These are phyloP conservation scores for Lithobius niger DNA, from an alignment of 1,140 invertebrate genomes.

Conservation along the genomic window DNA sequence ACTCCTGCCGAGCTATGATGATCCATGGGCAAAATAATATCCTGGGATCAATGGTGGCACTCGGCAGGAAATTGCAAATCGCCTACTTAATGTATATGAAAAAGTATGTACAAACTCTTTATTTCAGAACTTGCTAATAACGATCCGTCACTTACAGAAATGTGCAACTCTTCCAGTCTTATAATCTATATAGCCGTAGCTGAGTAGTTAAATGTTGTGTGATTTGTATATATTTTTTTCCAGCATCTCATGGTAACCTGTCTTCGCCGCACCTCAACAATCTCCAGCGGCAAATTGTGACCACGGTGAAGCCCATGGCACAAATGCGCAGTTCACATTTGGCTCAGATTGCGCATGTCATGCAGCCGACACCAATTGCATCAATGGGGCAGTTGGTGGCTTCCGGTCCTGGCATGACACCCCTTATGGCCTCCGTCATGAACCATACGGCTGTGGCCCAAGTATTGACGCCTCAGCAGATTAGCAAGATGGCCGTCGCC, in stretches of 20 bases:
- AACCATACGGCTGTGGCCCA: slow-evolving; percentile 6
- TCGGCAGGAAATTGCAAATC: too few species aligned
- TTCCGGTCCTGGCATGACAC: background rate
- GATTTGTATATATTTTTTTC: too few species aligned
- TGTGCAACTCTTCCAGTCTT: too few species aligned
- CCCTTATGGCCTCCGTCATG: background rate
- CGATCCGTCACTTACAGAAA: too few species aligned
- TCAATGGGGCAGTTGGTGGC: slow-evolving; percentile 4
- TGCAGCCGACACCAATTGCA: slow-evolving; percentile 1
- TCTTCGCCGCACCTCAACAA: background rate
- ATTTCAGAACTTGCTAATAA: too few species aligned
- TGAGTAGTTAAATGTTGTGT: too few species aligned
- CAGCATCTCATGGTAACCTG: background rate
- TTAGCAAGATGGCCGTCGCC: slow-evolving; percentile 1
- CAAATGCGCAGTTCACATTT: background rate
- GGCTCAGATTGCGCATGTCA: slow-evolving; percentile 5
- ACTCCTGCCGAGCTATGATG: too few species aligned
- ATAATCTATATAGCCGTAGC: too few species aligned
- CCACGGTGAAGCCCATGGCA: slow-evolving; percentile 4
- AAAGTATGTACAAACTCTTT: too few species aligned
- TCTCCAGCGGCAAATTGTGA: slow-evolving; percentile 2
- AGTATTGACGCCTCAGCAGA: background rate
- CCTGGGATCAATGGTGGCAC: too few species aligned
- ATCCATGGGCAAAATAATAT: too few species aligned
- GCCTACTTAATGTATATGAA: too few species aligned